phyloP scores from a whole-genome alignment of 23 tunicate species.

The Trididemnum nubilum region DNA sequence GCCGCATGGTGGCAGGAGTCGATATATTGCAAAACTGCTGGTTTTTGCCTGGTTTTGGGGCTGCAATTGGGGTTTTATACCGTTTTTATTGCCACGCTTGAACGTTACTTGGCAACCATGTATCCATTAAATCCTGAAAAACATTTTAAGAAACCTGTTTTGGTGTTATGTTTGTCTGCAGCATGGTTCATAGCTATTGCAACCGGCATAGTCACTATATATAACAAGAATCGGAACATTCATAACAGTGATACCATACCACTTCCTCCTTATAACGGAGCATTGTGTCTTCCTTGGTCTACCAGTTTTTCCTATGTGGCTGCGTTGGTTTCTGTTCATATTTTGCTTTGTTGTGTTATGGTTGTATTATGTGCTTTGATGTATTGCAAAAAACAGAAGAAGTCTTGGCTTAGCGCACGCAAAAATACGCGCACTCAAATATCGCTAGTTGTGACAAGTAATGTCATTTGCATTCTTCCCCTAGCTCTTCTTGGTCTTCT shows the following conservation, averaged over 20 bases:
- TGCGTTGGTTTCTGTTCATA: slow-evolving; percentile 47
- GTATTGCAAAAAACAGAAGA: slow-evolving; percentile 62
- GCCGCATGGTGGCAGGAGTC: slow-evolving; percentile 96
- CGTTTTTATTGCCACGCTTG: slow-evolving; percentile 64
- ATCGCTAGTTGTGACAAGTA: slow-evolving; percentile 53
- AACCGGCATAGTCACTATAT: slow-evolving; percentile 72
- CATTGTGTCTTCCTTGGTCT: slow-evolving; percentile 89
- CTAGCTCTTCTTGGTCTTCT: slow-evolving; percentile 62
- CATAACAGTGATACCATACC: not conserved
- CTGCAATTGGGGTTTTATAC: slow-evolving; percentile 71
- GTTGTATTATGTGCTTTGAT: slow-evolving; percentile 53
- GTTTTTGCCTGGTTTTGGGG: slow-evolving; percentile 74
- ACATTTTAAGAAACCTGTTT: slow-evolving; percentile 53
- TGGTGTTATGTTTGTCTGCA: slow-evolving; percentile 42
- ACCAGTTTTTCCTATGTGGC: slow-evolving; percentile 67
- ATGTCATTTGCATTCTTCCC: slow-evolving; percentile 55
- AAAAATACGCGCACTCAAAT: slow-evolving; percentile 68
- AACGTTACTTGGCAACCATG: slow-evolving; percentile 79
- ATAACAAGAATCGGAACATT: slow-evolving; percentile 24
- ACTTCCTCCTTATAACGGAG: slow-evolving; percentile 67
- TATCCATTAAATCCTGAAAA: slow-evolving; percentile 69
- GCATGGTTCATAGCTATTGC: slow-evolving; percentile 69
- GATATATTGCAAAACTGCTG: slow-evolving; percentile 57
- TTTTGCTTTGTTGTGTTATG: slow-evolving; percentile 39
- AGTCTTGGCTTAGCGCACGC: slow-evolving; percentile 60